These are phyloP conservation scores for Apamea crenata DNA, from an alignment of 2,888 invertebrate species.

Conservation along the genomic window DNA sequence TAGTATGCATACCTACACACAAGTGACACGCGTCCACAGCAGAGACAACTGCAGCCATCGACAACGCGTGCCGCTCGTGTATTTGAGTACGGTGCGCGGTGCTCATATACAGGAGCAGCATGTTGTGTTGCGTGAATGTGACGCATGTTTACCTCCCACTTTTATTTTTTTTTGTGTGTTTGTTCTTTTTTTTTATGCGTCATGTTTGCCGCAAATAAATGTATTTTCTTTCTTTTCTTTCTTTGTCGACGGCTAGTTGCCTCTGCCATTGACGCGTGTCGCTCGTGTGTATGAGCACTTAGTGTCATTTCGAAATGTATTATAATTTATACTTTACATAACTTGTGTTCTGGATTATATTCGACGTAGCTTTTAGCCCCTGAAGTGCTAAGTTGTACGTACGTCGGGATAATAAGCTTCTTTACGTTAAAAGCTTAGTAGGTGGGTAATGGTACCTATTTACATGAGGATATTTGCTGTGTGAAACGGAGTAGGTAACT, in stretches of 20 bases:
- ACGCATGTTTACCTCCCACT: too few species aligned
- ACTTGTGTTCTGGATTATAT: conserved; percentile 37
- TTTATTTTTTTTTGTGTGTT: too few species aligned
- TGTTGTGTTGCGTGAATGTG: too few species aligned
- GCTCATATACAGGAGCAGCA: not conserved
- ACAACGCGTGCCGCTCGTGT: too few species aligned
- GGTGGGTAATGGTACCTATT: conserved; percentile 32
- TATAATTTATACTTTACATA: conserved; percentile 26
- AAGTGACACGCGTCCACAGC: too few species aligned
- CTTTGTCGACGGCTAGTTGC: not conserved
- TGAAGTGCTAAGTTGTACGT: conserved; percentile 41
- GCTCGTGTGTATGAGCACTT: not conserved
- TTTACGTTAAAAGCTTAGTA: conserved; percentile 43
- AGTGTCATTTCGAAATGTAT: conserved; percentile 23
- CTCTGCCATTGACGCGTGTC: not conserved
- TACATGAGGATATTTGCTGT: conserved; percentile 25
- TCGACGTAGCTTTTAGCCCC: conserved; percentile 40
- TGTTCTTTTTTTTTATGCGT: too few species aligned
- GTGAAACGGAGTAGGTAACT: conserved; percentile 41
- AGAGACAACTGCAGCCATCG: too few species aligned
- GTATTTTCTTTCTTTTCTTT: too few species aligned
- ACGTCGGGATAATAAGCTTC: conserved; percentile 43
- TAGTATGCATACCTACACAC: not conserved
- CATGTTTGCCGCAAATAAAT: too few species aligned
- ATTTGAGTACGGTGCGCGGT: not conserved